These are phyloP conservation scores for Dryobota labecula DNA, from an alignment of 2,888 invertebrate species.

Conservation along the genomic window DNA sequence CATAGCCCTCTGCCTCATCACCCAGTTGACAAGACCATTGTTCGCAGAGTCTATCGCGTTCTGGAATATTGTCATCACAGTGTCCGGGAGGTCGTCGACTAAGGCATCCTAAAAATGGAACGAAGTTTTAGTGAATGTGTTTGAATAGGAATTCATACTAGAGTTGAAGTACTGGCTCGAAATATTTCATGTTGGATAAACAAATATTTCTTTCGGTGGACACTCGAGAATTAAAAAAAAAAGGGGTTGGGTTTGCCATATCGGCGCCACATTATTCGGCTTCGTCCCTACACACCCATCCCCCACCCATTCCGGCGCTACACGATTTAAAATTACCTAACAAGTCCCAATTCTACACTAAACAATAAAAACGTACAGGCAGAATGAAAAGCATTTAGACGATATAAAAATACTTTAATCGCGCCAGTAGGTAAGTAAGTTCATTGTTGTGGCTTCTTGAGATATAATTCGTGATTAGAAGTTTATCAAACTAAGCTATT, in stretches of 20 bases:
- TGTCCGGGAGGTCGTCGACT: constrained; percentile 96
- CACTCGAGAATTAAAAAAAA: background rate
- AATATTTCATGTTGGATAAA: background rate
- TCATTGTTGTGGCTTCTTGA: background rate
- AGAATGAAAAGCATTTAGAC: too few relatives aligned
- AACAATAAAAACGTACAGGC: too few relatives aligned
- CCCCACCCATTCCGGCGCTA: too few relatives aligned
- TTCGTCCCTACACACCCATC: too few relatives aligned
- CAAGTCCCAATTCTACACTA: too few relatives aligned
- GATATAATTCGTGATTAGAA: constrained; percentile 9
- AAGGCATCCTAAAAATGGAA: constrained; percentile 93
- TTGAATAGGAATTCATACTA: background rate
- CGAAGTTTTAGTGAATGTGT: background rate
- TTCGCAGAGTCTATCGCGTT: constrained; percentile 98
- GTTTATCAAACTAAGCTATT: constrained; percentile 23
- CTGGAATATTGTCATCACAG: constrained; percentile 97
- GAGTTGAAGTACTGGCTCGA: too few relatives aligned
- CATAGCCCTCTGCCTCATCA: constrained; percentile 96
- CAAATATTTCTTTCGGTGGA: background rate
- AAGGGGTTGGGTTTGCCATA: too few relatives aligned
- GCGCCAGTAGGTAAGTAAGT: too few relatives aligned
- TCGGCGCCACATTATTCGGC: too few relatives aligned
- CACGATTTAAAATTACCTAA: too few relatives aligned
- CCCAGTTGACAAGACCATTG: constrained; percentile 97
- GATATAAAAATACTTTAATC: too few relatives aligned